phyloP scores from a whole-genome alignment of 2,797 vertebrate species.

The Synaphobranchus kaupii region DNA sequence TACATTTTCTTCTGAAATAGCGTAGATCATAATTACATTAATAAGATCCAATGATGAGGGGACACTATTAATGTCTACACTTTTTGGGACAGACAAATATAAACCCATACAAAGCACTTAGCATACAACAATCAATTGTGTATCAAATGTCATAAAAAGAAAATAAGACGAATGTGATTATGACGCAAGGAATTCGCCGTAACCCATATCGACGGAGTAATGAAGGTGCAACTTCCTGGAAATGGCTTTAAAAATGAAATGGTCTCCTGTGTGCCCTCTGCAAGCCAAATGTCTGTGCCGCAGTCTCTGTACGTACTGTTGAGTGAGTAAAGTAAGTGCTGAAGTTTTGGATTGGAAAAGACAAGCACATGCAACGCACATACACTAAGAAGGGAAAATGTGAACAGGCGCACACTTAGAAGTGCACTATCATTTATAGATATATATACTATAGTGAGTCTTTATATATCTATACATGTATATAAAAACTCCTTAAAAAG shows the following conservation, averaged over 20 bases:
- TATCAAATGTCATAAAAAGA: not conserved
- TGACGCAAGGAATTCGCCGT: not conserved
- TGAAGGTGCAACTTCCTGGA: not conserved
- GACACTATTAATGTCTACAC: not conserved
- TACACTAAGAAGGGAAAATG: conserved; percentile 68
- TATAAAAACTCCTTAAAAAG: conserved; percentile 79
- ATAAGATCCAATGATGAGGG: not conserved
- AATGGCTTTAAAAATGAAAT: not conserved
- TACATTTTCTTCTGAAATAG: not conserved
- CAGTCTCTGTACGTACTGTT: conserved; percentile 46
- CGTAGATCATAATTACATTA: not conserved
- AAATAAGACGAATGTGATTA: not conserved
- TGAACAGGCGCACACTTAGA: conserved; percentile 70
- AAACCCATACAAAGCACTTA: not conserved
- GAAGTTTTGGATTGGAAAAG: conserved; percentile 55
- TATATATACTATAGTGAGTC: conserved; percentile 40
- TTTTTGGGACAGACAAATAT: not conserved
- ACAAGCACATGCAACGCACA: conserved; percentile 73
- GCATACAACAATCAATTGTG: not conserved
- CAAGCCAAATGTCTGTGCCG: conserved; percentile 45
- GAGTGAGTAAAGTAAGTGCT: conserved; percentile 61
- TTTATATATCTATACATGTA: conserved; percentile 54
- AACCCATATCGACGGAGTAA: not conserved
- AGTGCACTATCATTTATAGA: conserved; percentile 66
- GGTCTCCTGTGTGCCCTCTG: conserved; percentile 38